Evolutionary conservation across 2,888 invertebrate genomes (phyloP), one percentile per base, ranked within the genome.

Genomic region (Sinotaia quadrata): DNA sequence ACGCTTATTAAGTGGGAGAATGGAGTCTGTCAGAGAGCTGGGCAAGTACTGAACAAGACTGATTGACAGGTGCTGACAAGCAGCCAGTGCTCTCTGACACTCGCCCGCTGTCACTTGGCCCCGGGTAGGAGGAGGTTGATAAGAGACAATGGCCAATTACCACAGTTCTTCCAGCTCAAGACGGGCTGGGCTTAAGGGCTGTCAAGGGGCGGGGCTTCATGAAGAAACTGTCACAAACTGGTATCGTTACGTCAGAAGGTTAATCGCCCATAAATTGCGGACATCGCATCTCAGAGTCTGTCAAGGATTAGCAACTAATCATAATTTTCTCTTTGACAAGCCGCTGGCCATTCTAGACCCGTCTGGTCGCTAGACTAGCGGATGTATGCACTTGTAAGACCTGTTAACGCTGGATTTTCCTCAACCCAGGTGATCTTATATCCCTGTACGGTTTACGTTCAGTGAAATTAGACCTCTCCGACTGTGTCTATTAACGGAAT

Each of bases 181-280:
- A n/a, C 15, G 47, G 47, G 47, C 47, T n/a, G 47, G 24, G 47
- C 47, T 47, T 24, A 12, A 18, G 41, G 18, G 18, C 41, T 41
- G 41, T 24, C 47, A 47, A n/a, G 47, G 15, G 41, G 21, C 47
- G 18, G 24, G 47, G 8, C 47, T n/a, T 47, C 1, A 18, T 7
- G 5, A n/a, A 41, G 29, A 37, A 44, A 15, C n/a, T 27, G 33
- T 4, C 36, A 15, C 29, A 15, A 31, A 10, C 47, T 15, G 59
- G 29, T 29, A 58, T 56, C 61, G 67, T 71, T 71, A 62, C 70
- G 70, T 71, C 67, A 71, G 41, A 24, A 41, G 67, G 67, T 61
- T 71, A 71, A 71, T 71, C 62, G 62, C 15, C 56, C 57, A 71
- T 62, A 71, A 67, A 62, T 71, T 70, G 65, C 18, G 59, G 44